Conservation (phyloP, 2,888 invertebrate species). For the Seladonia tumulorum region DNA sequence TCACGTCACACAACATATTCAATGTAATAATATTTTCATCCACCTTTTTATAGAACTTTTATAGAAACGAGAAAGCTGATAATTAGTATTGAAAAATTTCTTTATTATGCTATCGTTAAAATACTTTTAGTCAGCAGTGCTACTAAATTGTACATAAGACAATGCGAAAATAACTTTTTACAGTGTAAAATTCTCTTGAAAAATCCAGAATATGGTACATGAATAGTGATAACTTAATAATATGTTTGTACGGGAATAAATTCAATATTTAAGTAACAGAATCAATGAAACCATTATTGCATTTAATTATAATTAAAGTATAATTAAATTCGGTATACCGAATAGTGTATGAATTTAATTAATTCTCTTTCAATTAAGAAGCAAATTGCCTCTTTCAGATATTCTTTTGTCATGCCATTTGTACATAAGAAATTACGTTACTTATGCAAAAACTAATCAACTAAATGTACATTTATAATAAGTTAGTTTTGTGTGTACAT, state of each 20-base stretch:
- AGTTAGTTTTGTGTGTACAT: slow-evolving; percentile 9
- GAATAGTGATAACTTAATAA: not conserved
- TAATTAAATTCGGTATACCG: too few relatives aligned
- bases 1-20: slow-evolving; percentile 30
- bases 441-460: slow-evolving; percentile 16
- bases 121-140: slow-evolving; percentile 21
- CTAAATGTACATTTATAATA: slow-evolving; percentile 22
- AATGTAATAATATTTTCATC: slow-evolving; percentile 49
- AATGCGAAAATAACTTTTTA: slow-evolving; percentile 36
- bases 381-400: not conserved
- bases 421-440: slow-evolving; percentile 19
- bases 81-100: slow-evolving; percentile 6
- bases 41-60: slow-evolving; percentile 33
- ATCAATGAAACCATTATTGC: not conserved
- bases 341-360: slow-evolving; percentile 9
- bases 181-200: slow-evolving; percentile 4
- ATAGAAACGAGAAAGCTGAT: slow-evolving; percentile 18
- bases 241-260: slow-evolving; percentile 19
- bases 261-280: slow-evolving; percentile 19
- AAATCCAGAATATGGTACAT: not conserved
- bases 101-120: slow-evolving; percentile 14
- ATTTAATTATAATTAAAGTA: too few relatives aligned
- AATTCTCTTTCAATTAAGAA: slow-evolving; percentile 19
- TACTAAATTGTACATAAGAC: slow-evolving; percentile 28
- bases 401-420: slow-evolving; percentile 9